Base-by-base conservation (phyloP, 2,797 vertebrate genomes). In the Hippoglossus hippoglossus region DNA sequence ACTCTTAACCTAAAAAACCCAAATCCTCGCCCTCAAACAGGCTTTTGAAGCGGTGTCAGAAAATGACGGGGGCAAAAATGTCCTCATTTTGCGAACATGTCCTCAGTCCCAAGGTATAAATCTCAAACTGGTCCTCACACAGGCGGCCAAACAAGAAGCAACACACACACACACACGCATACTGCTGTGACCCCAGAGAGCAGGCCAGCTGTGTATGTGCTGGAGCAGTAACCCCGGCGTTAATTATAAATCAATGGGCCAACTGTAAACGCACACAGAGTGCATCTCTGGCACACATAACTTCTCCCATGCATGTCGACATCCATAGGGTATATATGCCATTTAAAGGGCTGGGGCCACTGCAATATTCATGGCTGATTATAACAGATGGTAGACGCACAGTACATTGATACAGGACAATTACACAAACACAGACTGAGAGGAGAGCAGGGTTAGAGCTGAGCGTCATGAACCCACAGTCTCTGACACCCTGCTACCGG, bases 181-280 rank as follows among this genome's bases (percentile, higher is more conserved):
- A 77, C 65, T 64, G 69, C 55, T 73, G 70, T 89, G 90, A 92
- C 87, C 92, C 88, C 81, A 88, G 90, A 90, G 92, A 93, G 85
- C 81, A 78, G 89, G 88, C 92, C 92, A 94, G 92, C 93, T 93
- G 92, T 92, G 85, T 79, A 89, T 89, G 88, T 92, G 87, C 88
- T 87, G 87, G 86, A 88, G 88, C 89, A 91, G 79, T 89, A 85
- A 89, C 85, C 84, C 79, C 70, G 5, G 71, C 78, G 88, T 93
- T 94, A 93, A 93, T 93, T 92, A 93, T 93, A 90, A 93, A 94
- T 94, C 92, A 93, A 92, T 92, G 90, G 91, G 91, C 92, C 92
- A 92, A 93, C 89, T 86, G 83, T 85, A 91, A 88, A 92, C 67
- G 78, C 87, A 83, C 80, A 87, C 81, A 87, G 85, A 81, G 78